Evolutionary conservation across 1,140 invertebrate genomes (phyloP), one percentile per base, ranked within the genome.

Genomic region (Drosophila triauraria): DNA sequence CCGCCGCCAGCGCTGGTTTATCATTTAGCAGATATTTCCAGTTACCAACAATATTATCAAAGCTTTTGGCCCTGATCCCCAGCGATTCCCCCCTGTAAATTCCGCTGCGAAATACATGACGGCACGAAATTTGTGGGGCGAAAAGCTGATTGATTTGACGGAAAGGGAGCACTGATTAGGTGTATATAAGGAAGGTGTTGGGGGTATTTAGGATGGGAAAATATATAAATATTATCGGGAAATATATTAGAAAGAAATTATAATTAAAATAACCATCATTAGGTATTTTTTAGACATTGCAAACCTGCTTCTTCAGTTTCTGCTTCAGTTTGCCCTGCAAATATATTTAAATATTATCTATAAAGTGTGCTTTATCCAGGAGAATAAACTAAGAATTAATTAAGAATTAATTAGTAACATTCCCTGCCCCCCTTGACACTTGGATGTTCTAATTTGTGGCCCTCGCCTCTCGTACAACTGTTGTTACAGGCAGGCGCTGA

Each of bases 401-500:
- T 6, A 30, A 30, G 5, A 7, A 6, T 30, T 30, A 30, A 6
- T 30, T 30, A 7, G 27, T 7, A 30, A 30, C 6, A 30, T 6
- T 4, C 30, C 25, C 6, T 15, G 10, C 25, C 25, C 27, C 12
- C 12, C 20, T 23, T 70, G 68, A 91, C 81, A 69, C 77, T 86
- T 82, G 84, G 86, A 92, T 92, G 85, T 90, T 92, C 91, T 92
- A 92, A 92, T 91, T 85, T 91, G 84, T 84, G 74, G 75, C 72
- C 61, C 47, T 57, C 71, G 78, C 65, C 59, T 75, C 61, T 85
- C 82, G 81, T 75, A 78, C 91, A 78, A 92, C 82, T 92, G 91
- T 92, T 93, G 92, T 93, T 93, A 94, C 96, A 97, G 97, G 95
- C 97, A 97, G 93, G 96, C 97, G 60, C 94, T 97, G 91, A 95